Conservation (phyloP, 2,888 invertebrate species). For the Artemia sp. region DNA sequence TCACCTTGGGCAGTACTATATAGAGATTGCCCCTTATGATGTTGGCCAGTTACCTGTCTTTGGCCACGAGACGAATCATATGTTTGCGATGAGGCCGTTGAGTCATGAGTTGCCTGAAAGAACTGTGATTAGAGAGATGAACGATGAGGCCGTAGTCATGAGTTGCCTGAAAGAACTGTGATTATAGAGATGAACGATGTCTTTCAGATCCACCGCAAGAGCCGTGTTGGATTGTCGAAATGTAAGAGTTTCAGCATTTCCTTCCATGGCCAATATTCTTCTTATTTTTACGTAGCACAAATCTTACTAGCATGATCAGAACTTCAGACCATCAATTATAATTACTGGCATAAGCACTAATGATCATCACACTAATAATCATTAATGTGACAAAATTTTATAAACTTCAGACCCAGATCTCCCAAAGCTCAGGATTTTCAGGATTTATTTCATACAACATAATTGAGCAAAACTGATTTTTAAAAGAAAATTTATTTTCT, state of each 20-base stretch:
- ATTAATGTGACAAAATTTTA: too few species aligned
- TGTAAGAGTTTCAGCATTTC: background rate
- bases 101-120: slow-evolving; percentile 41
- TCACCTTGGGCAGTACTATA: slow-evolving; percentile 25
- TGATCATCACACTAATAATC: too few species aligned
- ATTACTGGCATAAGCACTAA: too few species aligned
- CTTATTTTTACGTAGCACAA: background rate
- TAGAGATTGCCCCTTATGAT: slow-evolving; percentile 22
- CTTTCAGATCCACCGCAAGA: background rate
- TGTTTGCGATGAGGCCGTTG: slow-evolving; percentile 37
- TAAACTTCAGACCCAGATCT: too few species aligned
- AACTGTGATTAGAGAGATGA: background rate
- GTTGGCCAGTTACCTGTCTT: slow-evolving; percentile 28
- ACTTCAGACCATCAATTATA: too few species aligned
- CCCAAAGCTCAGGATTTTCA: too few species aligned
- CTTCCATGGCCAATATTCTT: background rate
- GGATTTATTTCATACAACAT: too few species aligned
- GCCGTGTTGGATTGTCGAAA: background rate
- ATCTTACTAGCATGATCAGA: too few species aligned
- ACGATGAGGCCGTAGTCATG: slow-evolving; percentile 39
- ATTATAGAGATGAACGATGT: background rate
- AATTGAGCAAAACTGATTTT: too few species aligned
- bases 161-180: slow-evolving; percentile 34
- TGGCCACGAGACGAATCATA: slow-evolving; percentile 31
- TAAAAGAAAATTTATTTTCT: too few species aligned